Conservation (phyloP, 2,113 vertebrate genomes). For the Calcarius ornatus region DNA sequence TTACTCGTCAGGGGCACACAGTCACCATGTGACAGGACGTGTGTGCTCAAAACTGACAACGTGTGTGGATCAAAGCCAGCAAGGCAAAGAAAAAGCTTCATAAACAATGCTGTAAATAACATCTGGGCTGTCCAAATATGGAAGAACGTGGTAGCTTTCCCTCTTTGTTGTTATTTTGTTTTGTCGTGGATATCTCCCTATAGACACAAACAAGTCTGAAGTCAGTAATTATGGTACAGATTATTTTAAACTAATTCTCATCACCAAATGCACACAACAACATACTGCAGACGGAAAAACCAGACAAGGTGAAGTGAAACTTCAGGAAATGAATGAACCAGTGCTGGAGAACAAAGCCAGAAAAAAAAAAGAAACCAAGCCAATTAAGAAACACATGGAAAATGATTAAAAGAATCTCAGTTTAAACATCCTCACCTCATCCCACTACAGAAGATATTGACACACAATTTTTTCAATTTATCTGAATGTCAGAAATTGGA, state of each 20-base stretch:
- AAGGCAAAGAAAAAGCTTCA: constrained; percentile 73
- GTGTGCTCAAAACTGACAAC: constrained; percentile 76
- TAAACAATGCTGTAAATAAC: constrained; percentile 81
- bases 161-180: constrained; percentile 74
- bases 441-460: background rate
- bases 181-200: constrained; percentile 60
- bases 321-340: constrained; percentile 66
- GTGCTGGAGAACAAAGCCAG: constrained; percentile 58
- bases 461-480: background rate
- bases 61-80: constrained; percentile 77
- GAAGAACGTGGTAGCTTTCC: constrained; percentile 68
- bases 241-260: constrained; percentile 64
- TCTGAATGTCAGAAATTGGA: background rate
- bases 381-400: constrained; percentile 23
- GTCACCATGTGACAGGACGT: constrained; percentile 80
- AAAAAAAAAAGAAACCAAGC: background rate
- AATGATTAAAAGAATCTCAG: background rate
- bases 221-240: constrained; percentile 44
- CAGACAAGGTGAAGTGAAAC: constrained; percentile 62
- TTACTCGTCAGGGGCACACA: constrained; percentile 70
- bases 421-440: background rate
- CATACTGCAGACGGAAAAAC: constrained; percentile 51
- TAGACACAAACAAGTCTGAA: constrained; percentile 68
- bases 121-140: constrained; percentile 76
- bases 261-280: constrained; percentile 38